phyloP scores from a whole-genome alignment of 2,888 invertebrate genomes.

The Taphrorychus bicolor region DNA sequence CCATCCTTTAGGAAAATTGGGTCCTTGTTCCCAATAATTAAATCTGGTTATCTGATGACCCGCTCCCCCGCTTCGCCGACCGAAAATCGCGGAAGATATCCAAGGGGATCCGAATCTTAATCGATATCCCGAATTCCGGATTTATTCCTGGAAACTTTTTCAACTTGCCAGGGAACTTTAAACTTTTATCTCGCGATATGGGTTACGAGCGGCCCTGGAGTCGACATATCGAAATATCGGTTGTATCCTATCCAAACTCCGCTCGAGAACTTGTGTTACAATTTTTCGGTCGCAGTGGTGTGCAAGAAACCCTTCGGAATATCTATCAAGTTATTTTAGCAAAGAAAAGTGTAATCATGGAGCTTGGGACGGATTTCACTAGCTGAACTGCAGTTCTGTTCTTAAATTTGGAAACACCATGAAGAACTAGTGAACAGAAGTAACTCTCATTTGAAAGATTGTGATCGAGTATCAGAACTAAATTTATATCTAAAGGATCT shows the following conservation, averaged over 20 bases:
- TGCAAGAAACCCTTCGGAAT: no score
- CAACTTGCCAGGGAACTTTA: slow-evolving; percentile 32
- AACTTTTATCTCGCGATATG: slow-evolving; percentile 22
- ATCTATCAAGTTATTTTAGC: no score
- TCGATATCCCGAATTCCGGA: slow-evolving; percentile 31
- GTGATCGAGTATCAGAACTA: no score
- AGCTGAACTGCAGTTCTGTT: no score
- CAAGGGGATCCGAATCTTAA: slow-evolving; percentile 30
- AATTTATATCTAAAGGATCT: no score
- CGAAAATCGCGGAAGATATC: slow-evolving; percentile 27
- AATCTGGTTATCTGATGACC: slow-evolving; percentile 38
- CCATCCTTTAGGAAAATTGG: slow-evolving; percentile 10
- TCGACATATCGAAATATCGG: slow-evolving; percentile 13
- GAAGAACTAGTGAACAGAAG: no score
- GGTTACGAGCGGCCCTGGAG: slow-evolving; percentile 10
- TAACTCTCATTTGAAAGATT: no score
- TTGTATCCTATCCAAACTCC: slow-evolving; percentile 1
- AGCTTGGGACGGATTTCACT: no score
- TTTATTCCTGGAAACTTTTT: slow-evolving; percentile 35
- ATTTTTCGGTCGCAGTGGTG: not conserved
- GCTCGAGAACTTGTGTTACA: not conserved
- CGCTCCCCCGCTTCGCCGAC: slow-evolving; percentile 16
- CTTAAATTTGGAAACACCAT: no score
- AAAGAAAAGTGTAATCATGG: no score
- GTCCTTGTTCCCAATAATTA: slow-evolving; percentile 34